These are phyloP conservation scores for Oreonectes daqikongensis DNA, from an alignment of 2,797 vertebrate species.

Conservation along the genomic window DNA sequence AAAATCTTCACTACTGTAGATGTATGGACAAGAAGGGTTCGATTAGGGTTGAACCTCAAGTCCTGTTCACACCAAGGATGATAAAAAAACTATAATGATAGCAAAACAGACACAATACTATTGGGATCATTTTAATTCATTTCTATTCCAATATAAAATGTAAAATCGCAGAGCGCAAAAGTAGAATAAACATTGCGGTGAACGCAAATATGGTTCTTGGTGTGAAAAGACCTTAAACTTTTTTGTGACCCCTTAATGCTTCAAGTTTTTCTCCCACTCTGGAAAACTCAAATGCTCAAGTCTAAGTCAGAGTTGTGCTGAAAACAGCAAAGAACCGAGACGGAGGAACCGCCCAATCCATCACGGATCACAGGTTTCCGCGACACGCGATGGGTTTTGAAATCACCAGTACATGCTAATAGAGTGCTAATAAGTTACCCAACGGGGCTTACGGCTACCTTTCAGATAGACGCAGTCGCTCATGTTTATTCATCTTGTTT, in stretches of 20 bases:
- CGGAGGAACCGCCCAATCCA: conserved; percentile 34
- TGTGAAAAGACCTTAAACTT: background rate
- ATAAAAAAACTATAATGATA: too few species aligned
- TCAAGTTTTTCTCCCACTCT: background rate
- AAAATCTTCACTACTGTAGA: background rate
- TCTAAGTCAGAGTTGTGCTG: conserved; percentile 11
- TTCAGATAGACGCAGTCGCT: background rate
- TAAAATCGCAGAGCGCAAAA: too few species aligned
- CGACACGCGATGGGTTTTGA: background rate
- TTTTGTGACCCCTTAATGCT: conserved; percentile 2
- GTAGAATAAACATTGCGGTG: too few species aligned
- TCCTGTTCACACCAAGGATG: too few species aligned
- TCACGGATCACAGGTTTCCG: conserved; percentile 39
- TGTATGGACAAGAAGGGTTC: background rate
- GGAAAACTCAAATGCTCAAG: background rate
- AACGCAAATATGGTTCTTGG: too few species aligned
- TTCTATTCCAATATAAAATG: too few species aligned
- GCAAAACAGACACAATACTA: too few species aligned
- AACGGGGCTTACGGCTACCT: conserved; percentile 17
- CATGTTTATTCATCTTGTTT: background rate
- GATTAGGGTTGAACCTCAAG: background rate
- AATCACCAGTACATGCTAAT: conserved; percentile 24
- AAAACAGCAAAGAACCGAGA: conserved; percentile 23
- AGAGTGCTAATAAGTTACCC: conserved; percentile 14
- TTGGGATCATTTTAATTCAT: too few species aligned